Evolutionary conservation across 2,797 vertebrate genomes (phyloP).

Genomic region (Cygnus olor): DNA sequence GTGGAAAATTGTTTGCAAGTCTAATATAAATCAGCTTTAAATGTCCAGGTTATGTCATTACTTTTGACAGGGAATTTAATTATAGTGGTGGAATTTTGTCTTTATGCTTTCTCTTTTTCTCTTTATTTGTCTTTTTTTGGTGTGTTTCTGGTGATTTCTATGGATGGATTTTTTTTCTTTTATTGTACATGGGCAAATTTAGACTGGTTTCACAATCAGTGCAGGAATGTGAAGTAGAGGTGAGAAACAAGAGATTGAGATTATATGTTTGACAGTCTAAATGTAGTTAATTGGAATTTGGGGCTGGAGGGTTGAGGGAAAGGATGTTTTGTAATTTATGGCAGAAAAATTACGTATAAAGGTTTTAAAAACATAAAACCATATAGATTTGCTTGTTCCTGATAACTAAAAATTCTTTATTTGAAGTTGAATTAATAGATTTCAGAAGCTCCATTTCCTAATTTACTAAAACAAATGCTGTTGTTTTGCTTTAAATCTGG

Average conservation of each 20-base stretch:
- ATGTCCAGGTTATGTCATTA: neutral
- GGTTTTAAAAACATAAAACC: neutral
- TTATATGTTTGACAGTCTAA: neutral
- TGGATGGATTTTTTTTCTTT: neutral
- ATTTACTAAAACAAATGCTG: slow-evolving; percentile 51
- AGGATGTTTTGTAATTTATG: slow-evolving; percentile 6
- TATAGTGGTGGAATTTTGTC: neutral
- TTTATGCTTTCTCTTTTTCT: neutral
- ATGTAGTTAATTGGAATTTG: slow-evolving; percentile 13
- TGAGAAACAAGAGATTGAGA: slow-evolving; percentile 3
- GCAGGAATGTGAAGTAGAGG: slow-evolving; percentile 13
- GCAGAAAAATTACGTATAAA: neutral
- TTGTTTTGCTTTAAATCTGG: slow-evolving; percentile 61
- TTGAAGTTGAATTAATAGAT: neutral
- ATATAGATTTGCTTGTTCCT: neutral
- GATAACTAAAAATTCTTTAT: neutral
- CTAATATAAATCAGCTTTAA: slow-evolving; percentile 20
- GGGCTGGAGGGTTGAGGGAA: neutral
- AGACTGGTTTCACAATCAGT: slow-evolving; percentile 1
- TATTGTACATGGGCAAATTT: neutral
- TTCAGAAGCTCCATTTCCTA: slow-evolving; percentile 44
- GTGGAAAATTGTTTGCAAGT: slow-evolving; percentile 25
- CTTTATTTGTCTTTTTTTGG: neutral
- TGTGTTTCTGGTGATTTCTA: neutral
- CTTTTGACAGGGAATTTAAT: neutral